Evolutionary conservation across 2,888 invertebrate species (phyloP).

Genomic region (Parochlus steinenii): DNA sequence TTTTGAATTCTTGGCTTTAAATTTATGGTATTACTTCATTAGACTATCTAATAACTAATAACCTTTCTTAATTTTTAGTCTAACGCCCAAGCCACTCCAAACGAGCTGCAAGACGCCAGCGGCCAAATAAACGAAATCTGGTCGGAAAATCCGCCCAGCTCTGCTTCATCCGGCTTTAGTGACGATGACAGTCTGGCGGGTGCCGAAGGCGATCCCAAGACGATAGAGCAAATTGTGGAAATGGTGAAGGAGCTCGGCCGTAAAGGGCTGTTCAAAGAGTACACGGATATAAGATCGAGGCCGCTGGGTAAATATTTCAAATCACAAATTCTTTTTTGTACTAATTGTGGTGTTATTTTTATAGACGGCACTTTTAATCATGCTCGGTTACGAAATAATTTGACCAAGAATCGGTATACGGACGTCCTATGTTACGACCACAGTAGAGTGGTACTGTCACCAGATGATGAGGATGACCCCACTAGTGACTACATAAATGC

Average conservation of each 20-base stretch:
- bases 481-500: slow-evolving; percentile 91
- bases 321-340: too few relatives aligned
- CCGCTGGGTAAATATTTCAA: too few relatives aligned
- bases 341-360: too few relatives aligned
- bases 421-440: slow-evolving; percentile 95
- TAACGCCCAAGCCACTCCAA: too few relatives aligned
- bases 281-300: slow-evolving; percentile 69
- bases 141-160: slow-evolving; percentile 47
- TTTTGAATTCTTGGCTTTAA: too few relatives aligned
- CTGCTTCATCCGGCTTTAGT: slow-evolving; percentile 68
- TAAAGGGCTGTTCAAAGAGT: slow-evolving; percentile 71
- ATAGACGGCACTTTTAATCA: slow-evolving; percentile 74
- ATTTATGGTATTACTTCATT: too few relatives aligned
- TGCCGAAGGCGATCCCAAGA: slow-evolving; percentile 48
- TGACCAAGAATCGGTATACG: slow-evolving; percentile 79
- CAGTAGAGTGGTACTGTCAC: slow-evolving; percentile 73
- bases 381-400: slow-evolving; percentile 61
- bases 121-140: slow-evolving; percentile 24
- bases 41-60: too few relatives aligned
- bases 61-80: too few relatives aligned
- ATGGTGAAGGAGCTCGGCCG: slow-evolving; percentile 56
- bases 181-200: slow-evolving; percentile 77
- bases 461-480: slow-evolving; percentile 49
- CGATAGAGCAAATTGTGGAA: slow-evolving; percentile 44
- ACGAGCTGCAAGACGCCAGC: too few relatives aligned